phyloP scores from a whole-genome alignment of 2,797 vertebrate genomes.

The Micromesistius poutassou region DNA sequence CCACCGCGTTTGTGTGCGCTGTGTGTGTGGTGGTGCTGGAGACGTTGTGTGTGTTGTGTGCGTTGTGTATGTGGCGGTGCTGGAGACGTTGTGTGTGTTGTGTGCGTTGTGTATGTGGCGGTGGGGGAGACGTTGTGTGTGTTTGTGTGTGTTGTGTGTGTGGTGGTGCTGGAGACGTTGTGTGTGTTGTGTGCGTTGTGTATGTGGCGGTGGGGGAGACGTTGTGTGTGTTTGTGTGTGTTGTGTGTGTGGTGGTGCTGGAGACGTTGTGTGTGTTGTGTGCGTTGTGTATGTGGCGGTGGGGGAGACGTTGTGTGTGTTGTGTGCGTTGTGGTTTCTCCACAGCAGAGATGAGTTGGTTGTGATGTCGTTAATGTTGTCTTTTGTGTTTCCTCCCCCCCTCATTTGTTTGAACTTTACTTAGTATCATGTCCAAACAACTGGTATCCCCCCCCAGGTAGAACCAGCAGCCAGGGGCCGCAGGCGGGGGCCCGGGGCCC shows the following conservation, averaged over 20 bases:
- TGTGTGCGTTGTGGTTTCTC: not conserved
- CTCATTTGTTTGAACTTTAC: conserved; percentile 58
- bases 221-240: conserved; percentile 2
- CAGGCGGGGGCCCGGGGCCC: conserved; percentile 14
- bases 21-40: not conserved
- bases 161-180: not conserved
- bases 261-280: not conserved
- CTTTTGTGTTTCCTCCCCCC: conserved; percentile 40
- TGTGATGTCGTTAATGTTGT: conserved; percentile 42
- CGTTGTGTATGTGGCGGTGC: not conserved
- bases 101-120: not conserved
- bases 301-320: not conserved
- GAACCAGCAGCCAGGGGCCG: conserved; percentile 31
- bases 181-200: not conserved
- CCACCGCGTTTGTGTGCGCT: not conserved
- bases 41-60: too few species aligned
- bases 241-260: not conserved
- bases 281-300: not conserved
- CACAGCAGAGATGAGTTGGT: conserved; percentile 24
- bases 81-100: not conserved
- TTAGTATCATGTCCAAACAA: conserved; percentile 64
- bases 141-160: not conserved
- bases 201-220: not conserved
- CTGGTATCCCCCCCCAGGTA: conserved; percentile 67
- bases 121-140: not conserved